phyloP scores from a whole-genome alignment of 2,888 invertebrate genomes.

The Callinectes sapidus region DNA sequence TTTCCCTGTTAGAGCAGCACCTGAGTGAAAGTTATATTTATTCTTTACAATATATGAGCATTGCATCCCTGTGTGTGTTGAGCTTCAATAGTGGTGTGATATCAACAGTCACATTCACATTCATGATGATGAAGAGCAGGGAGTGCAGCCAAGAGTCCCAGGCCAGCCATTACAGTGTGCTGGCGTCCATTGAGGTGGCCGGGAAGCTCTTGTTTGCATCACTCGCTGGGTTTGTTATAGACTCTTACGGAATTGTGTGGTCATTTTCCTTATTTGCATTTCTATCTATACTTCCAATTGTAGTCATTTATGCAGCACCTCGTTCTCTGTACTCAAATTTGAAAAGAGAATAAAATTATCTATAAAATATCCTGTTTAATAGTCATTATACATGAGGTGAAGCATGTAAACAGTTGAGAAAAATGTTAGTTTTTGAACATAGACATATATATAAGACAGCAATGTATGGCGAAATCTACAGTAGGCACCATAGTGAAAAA shows the following conservation, averaged over 20 bases:
- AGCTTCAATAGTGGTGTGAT: conserved; percentile 70
- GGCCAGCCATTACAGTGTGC: conserved; percentile 67
- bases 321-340: conserved; percentile 12
- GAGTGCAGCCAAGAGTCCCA: conserved; percentile 46
- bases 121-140: conserved; percentile 68
- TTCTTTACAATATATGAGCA: conserved; percentile 26
- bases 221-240: conserved; percentile 63
- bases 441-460: no score
- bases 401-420: no score
- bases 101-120: conserved; percentile 67
- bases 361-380: not conserved
- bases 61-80: conserved; percentile 51
- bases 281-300: conserved; percentile 52
- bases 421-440: no score
- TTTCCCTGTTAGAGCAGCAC: conserved; percentile 39
- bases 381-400: not conserved
- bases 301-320: conserved; percentile 44
- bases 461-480: no score
- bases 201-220: conserved; percentile 68
- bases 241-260: conserved; percentile 49
- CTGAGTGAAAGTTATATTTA: not conserved
- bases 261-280: conserved; percentile 61
- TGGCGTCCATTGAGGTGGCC: conserved; percentile 70
- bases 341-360: conserved; percentile 42
- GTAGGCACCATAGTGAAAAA: no score